A percentile compares a stretch with the other conserved stretches of the same genome.
phyloP scores from a whole-genome alignment of 2,888 invertebrate genomes.

The Archips xylosteana region DNA sequence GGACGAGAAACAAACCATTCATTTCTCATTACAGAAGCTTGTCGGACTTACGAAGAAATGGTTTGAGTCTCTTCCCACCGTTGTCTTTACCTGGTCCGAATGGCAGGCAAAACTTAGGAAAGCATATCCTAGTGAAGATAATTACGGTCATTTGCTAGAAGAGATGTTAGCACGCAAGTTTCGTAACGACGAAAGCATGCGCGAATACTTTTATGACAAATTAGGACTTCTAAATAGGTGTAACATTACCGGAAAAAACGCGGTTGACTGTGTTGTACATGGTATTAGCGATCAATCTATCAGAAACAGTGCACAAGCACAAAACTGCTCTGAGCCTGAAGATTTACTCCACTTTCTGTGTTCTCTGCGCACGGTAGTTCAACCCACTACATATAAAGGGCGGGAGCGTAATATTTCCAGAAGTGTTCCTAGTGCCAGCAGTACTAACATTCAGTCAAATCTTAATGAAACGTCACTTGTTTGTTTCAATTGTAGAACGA shows the following conservation, averaged over 20 bases:
- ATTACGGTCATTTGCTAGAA: conserved; percentile 44
- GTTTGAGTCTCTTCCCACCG: conserved; percentile 43
- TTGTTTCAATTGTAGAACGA: neutral
- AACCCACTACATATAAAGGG: too few relatives aligned
- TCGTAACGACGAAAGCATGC: conserved; percentile 35
- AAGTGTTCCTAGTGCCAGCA: too few relatives aligned
- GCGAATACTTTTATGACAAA: conserved; percentile 45
- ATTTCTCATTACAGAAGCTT: conserved; percentile 45
- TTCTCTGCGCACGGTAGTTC: neutral
- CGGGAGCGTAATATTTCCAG: too few relatives aligned
- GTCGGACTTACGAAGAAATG: conserved; percentile 45
- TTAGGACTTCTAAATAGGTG: conserved; percentile 43
- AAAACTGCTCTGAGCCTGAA: neutral
- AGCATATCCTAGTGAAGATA: conserved; percentile 45
- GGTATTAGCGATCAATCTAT: conserved; percentile 34
- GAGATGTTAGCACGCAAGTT: conserved; percentile 44
- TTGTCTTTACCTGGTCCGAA: conserved; percentile 44
- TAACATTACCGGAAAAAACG: conserved; percentile 42
- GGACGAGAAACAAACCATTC: conserved; percentile 42
- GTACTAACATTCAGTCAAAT: neutral
- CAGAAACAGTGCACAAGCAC: conserved; percentile 19
- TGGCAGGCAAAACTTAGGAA: conserved; percentile 45
- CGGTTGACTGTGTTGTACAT: conserved; percentile 47
- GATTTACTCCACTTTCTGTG: neutral
- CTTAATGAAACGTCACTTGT: neutral